Evolutionary conservation across 2,888 invertebrate species (phyloP), one percentile per base, ranked within the genome.

Genomic region (Rotaria sp.): DNA sequence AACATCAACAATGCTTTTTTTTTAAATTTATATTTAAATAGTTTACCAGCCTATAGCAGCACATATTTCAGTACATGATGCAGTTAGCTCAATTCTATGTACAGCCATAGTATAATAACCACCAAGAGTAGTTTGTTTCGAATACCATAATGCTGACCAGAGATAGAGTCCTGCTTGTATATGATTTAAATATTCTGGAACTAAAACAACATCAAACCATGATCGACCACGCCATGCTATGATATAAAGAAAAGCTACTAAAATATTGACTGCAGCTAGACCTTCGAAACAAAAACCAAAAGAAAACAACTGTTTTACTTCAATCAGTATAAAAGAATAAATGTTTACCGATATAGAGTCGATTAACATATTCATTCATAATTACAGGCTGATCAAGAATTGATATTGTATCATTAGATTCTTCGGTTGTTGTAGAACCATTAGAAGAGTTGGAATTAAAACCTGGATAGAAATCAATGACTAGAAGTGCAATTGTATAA

Each of bases 71-170:
- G 45, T n/a, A 26, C 45, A 80, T 45, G 80, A 41, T 45, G 80
- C 80, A n/a, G 26, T 15, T 80, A 80, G 10, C 45, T 80, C 80
- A n/a, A 80, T 80, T 24, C 45, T 18, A 80, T 80, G 80, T n/a
- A 80, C 45, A 45, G 45, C 45, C 80, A 80, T 80, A 24, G 80
- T 80, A 80, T 80, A 80, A 45, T 80, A 80, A 80, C 45, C 80
- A 11, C 45, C 45, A 13, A 80, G 13, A 10, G 80, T 45, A 5
- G n/a, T 45, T 26, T 80, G 80, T 45, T 80, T 80, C 1, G n/a
- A 26, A 80, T 80, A 80, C 45, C 45, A 80, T 80, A 80, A 26
- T 80, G 80, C 24, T n/a, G 45, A 45, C 80, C 80, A 80, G 11
- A 80, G 80, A 45, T 80, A 80, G 15, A 80, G 45, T 10, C 26